phyloP scores from a whole-genome alignment of 2,113 vertebrate genomes.

The Xyliphius kryptos region DNA sequence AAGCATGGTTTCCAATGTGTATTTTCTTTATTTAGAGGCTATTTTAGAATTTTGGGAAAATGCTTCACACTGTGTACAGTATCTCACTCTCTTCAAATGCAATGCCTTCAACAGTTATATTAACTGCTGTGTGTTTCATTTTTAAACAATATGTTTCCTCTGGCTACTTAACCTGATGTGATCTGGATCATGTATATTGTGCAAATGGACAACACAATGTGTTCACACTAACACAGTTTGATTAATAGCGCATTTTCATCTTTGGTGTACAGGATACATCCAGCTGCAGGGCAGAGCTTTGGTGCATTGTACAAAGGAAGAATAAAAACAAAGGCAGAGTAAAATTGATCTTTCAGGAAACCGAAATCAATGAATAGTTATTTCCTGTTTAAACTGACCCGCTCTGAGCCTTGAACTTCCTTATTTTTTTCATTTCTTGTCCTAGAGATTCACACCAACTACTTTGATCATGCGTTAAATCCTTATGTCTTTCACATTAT shows the following conservation, averaged over 20 bases:
- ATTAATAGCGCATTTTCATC: constrained; percentile 70
- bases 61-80: background rate
- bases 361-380: constrained; percentile 74
- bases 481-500: no score
- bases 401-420: no score
- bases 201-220: constrained; percentile 64
- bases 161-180: constrained; percentile 20
- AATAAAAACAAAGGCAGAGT: constrained; percentile 76
- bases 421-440: no score
- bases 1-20: no score
- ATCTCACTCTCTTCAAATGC: constrained; percentile 24
- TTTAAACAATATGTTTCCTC: constrained; percentile 7
- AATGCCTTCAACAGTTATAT: constrained; percentile 3
- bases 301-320: constrained; percentile 69
- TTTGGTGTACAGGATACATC: constrained; percentile 63
- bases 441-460: no score
- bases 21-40: no score
- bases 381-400: constrained; percentile 64
- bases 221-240: constrained; percentile 62
- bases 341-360: constrained; percentile 75
- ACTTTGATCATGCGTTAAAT: no score
- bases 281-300: constrained; percentile 64
- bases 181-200: constrained; percentile 50
- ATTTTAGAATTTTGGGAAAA: constrained; percentile 3
- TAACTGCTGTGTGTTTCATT: constrained; percentile 11